These are phyloP conservation scores for Pogonocherus hispidulus DNA, from an alignment of 2,888 invertebrate genomes.

Conservation along the genomic window DNA sequence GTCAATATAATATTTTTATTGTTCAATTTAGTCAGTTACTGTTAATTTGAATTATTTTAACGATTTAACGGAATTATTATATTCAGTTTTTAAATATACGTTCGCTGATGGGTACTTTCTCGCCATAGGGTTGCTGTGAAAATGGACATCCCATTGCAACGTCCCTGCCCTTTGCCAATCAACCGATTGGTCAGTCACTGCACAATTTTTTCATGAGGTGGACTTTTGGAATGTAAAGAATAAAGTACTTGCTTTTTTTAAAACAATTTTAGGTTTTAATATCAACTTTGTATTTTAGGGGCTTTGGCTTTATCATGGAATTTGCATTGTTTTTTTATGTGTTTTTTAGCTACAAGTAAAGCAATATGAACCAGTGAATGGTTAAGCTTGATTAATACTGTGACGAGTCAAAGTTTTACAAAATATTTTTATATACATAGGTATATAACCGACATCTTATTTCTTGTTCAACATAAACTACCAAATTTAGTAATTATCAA, in stretches of 20 bases:
- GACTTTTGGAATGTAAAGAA: conserved; percentile 59
- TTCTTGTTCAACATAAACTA: no score
- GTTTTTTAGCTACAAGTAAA: no score
- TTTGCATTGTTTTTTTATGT: conserved; percentile 21
- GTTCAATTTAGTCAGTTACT: conserved; percentile 37
- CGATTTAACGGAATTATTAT: conserved; percentile 27
- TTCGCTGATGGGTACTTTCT: conserved; percentile 69
- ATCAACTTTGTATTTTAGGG: conserved; percentile 29
- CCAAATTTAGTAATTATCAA: no score
- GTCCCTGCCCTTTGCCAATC: conserved; percentile 62
- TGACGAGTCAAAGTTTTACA: no score
- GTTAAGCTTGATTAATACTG: no score
- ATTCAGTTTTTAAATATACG: conserved; percentile 36
- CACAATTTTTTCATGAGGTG: conserved; percentile 59
- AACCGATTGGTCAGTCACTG: conserved; percentile 63
- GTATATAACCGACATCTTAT: no score
- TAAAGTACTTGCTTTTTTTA: conserved; percentile 55
- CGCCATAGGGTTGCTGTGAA: conserved; percentile 68
- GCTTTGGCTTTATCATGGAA: conserved; percentile 32
- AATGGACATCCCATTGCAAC: conserved; percentile 62
- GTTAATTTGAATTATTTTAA: conserved; percentile 30
- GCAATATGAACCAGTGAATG: no score
- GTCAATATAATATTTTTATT: conserved; percentile 40
- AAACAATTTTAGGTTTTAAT: conserved; percentile 34
- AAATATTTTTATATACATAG: no score